These are phyloP conservation scores for Ericerus pela DNA, from an alignment of 1,140 invertebrate species.

Conservation along the genomic window DNA sequence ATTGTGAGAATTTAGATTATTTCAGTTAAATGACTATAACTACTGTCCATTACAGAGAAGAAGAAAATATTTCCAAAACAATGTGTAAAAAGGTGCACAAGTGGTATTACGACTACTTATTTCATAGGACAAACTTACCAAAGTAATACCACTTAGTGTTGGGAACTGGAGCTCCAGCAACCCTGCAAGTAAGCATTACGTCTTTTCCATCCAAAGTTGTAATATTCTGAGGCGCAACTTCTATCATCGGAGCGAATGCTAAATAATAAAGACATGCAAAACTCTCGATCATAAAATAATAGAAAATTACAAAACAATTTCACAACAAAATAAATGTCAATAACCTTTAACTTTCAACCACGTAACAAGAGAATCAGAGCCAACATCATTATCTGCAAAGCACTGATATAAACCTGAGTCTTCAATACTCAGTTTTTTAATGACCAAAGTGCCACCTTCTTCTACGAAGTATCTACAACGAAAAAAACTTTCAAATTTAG, in stretches of 20 bases:
- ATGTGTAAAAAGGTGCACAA: not conserved
- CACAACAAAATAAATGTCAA: conserved; percentile 34
- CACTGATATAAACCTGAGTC: conserved; percentile 95
- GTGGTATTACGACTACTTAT: not conserved
- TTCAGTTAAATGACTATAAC: too few species aligned
- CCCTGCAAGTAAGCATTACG: conserved; percentile 69
- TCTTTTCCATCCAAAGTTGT: conserved; percentile 85
- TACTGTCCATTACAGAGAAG: too few species aligned
- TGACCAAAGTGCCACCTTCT: conserved; percentile 64
- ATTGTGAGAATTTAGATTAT: too few species aligned
- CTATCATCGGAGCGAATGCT: conserved; percentile 74
- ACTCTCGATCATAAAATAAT: too few species aligned
- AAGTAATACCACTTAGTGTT: conserved; percentile 84
- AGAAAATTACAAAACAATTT: too few species aligned
- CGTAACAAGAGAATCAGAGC: conserved; percentile 72
- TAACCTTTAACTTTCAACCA: conserved; percentile 94
- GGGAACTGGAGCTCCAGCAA: conserved; percentile 73
- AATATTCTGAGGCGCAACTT: conserved; percentile 61
- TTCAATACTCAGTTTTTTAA: conserved; percentile 63
- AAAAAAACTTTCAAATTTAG: not conserved
- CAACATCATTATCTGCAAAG: conserved; percentile 73
- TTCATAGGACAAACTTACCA: conserved; percentile 44
- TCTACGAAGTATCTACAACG: conserved; percentile 45
- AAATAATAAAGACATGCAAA: conserved; percentile 19
- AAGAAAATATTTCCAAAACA: not conserved